phyloP scores from a whole-genome alignment of 2,113 vertebrate genomes.

The Erinaceus europaeus region DNA sequence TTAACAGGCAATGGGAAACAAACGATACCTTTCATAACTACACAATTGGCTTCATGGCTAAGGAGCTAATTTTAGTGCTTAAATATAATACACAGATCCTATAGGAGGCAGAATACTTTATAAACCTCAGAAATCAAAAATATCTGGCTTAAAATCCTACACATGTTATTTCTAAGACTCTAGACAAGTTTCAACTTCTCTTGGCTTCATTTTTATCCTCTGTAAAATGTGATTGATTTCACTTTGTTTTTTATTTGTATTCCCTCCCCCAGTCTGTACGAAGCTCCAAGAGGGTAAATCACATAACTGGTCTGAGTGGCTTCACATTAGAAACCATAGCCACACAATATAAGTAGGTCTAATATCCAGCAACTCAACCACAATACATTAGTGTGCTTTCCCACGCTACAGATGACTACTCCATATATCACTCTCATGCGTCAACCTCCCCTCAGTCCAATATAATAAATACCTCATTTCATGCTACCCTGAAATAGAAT shows the following conservation, averaged over 20 bases:
- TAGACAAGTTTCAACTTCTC: neutral
- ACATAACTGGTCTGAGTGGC: neutral
- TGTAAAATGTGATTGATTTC: slow-evolving; percentile 1
- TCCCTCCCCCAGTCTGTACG: neutral
- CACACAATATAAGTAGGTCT: neutral
- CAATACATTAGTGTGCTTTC: neutral
- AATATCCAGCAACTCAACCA: neutral
- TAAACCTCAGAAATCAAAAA: neutral
- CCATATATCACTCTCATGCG: neutral
- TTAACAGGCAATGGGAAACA: neutral
- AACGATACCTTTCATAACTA: neutral
- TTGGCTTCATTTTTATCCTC: slow-evolving; percentile 17
- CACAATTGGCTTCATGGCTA: neutral
- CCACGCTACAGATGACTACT: neutral
- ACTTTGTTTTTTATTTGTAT: neutral
- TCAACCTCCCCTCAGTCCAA: neutral
- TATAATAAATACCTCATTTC: neutral
- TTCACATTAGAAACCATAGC: neutral
- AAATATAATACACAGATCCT: slow-evolving; percentile 1
- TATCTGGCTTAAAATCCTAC: slow-evolving; percentile 32
- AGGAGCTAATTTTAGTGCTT: slow-evolving; percentile 15
- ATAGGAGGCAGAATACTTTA: neutral
- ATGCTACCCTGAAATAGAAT: neutral
- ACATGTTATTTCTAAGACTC: neutral
- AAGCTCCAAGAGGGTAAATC: neutral